Conservation (phyloP, 2,888 invertebrate species). For the Zygothrica quintamaculata region DNA sequence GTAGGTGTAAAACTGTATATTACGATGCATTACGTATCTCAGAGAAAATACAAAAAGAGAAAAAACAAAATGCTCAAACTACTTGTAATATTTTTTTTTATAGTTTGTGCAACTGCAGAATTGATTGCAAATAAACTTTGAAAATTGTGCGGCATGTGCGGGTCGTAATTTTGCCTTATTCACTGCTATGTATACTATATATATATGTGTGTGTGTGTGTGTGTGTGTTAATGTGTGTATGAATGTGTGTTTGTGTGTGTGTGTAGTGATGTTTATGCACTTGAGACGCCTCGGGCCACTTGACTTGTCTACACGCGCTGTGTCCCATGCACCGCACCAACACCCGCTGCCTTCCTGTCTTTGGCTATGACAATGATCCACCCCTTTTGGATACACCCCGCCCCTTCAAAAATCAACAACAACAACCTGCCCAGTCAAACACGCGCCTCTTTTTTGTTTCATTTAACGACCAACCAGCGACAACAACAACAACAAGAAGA, state of each 20-base stretch:
- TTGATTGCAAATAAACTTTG: slow-evolving; percentile 48
- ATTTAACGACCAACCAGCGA: slow-evolving; percentile 52
- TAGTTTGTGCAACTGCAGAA: slow-evolving; percentile 39
- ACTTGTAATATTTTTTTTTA: no score
- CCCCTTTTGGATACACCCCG: slow-evolving; percentile 1
- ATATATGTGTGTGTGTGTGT: neutral
- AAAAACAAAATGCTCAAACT: slow-evolving; percentile 3
- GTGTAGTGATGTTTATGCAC: slow-evolving; percentile 53
- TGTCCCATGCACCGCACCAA: slow-evolving; percentile 37
- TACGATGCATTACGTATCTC: neutral
- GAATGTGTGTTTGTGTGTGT: slow-evolving; percentile 8
- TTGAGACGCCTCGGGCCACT: slow-evolving; percentile 68
- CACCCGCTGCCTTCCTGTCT: neutral
- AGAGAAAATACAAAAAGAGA: no score
- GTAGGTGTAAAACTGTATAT: neutral
- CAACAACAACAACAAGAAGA: no score
- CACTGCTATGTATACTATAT: no score
- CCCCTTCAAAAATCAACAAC: neutral
- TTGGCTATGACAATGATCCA: slow-evolving; percentile 8
- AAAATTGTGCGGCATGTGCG: slow-evolving; percentile 53
- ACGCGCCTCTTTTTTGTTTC: slow-evolving; percentile 56
- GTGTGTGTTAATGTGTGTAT: neutral
- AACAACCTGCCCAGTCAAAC: slow-evolving; percentile 35
- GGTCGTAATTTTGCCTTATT: slow-evolving; percentile 33
- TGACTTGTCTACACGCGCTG: slow-evolving; percentile 69